These are phyloP conservation scores for Gryon sp. DNA, from an alignment of 1,140 invertebrate genomes.

Conservation along the genomic window DNA sequence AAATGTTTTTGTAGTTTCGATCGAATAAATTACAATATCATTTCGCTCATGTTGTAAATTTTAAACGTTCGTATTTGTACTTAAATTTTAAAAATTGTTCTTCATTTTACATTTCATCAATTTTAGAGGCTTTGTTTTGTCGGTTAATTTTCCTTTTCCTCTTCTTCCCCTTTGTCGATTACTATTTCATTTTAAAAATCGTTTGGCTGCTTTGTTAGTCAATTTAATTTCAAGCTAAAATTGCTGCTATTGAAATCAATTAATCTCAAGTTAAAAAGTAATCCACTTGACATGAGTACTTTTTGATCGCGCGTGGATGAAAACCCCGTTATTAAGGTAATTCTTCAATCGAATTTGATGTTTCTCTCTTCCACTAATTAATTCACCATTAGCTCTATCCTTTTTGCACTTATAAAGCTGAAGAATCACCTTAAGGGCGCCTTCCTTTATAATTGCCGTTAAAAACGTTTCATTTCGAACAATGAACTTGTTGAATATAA, in stretches of 20 bases:
- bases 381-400: too few species aligned
- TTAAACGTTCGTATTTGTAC: not conserved
- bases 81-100: too few species aligned
- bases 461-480: constrained; percentile 37
- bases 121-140: too few species aligned
- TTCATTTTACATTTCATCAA: too few species aligned
- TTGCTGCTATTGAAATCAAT: constrained; percentile 18
- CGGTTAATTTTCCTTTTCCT: too few species aligned
- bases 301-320: constrained; percentile 33
- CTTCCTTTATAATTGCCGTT: constrained; percentile 22
- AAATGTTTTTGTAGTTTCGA: constrained; percentile 20
- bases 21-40: constrained; percentile 49
- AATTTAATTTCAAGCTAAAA: constrained; percentile 13
- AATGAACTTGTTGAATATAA: constrained; percentile 28
- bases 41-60: constrained; percentile 1
- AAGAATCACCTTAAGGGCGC: too few species aligned
- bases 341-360: too few species aligned
- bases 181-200: not conserved
- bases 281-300: constrained; percentile 31
- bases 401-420: too few species aligned
- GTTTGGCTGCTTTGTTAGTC: not conserved
- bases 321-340: constrained; percentile 31
- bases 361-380: too few species aligned
- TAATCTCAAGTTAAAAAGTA: constrained; percentile 18
- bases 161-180: not conserved